Evolutionary conservation across 2,797 vertebrate genomes (phyloP).

Genomic region (Podarcis siculus): DNA sequence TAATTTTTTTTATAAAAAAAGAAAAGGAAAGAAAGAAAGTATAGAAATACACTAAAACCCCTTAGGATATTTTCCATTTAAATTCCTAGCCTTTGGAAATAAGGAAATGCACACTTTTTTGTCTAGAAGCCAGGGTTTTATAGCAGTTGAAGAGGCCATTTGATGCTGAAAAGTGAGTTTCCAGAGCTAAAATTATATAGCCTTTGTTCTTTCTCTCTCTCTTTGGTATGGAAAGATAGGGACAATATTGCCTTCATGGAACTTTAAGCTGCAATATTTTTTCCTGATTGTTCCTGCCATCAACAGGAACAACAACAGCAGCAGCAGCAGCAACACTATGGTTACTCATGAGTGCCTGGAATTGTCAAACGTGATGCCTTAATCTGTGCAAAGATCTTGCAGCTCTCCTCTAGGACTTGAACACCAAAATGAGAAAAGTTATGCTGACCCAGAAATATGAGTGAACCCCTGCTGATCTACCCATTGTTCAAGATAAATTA

Average conservation of each 20-base stretch:
- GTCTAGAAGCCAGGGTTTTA: not conserved
- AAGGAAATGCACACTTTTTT: not conserved
- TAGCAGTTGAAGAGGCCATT: not conserved
- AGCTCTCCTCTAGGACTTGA: not conserved
- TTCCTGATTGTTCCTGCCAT: not conserved
- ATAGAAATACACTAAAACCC: not conserved
- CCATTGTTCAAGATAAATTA: not conserved
- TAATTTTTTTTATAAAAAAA: not conserved
- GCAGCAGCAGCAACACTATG: not conserved
- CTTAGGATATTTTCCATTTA: not conserved
- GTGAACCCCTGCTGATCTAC: not conserved
- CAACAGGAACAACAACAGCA: not conserved
- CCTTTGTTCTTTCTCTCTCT: not conserved
- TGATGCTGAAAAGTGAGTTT: slow-evolving; percentile 8
- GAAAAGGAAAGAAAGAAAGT: not conserved
- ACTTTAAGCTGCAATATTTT: not conserved
- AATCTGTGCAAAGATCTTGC: not conserved
- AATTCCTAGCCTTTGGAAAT: slow-evolving; percentile 10
- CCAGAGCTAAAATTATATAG: slow-evolving; percentile 7
- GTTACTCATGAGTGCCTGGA: not conserved
- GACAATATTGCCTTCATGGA: not conserved
- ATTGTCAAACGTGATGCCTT: not conserved
- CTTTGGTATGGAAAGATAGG: not conserved
- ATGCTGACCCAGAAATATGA: not conserved
- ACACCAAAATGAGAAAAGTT: not conserved